These are phyloP conservation scores for Chaenogobius annularis DNA, from an alignment of 2,113 vertebrate genomes.

Conservation along the genomic window DNA sequence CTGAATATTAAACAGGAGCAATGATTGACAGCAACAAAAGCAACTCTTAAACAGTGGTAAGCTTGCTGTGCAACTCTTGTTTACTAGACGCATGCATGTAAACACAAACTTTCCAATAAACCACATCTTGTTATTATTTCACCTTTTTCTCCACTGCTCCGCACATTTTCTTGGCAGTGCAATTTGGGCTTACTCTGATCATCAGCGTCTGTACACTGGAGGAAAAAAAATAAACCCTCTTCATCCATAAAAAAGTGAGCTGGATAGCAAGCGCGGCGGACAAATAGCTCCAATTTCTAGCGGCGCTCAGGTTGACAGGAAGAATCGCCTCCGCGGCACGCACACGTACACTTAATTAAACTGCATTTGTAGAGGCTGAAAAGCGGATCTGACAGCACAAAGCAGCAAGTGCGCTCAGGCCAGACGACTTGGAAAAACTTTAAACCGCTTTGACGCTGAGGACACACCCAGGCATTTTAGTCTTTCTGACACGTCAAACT, in stretches of 20 bases:
- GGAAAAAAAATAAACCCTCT: conserved; percentile 8
- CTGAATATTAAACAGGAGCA: neutral
- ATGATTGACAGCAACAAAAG: conserved; percentile 11
- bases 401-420: conserved; percentile 37
- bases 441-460: conserved; percentile 24
- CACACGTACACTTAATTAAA: conserved; percentile 58
- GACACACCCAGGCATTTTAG: conserved; percentile 12
- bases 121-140: conserved; percentile 53
- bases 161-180: conserved; percentile 49
- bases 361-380: conserved; percentile 50
- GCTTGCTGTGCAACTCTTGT: conserved; percentile 19
- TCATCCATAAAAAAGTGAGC: conserved; percentile 53
- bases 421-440: conserved; percentile 26
- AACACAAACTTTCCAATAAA: conserved; percentile 44
- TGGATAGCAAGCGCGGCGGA: conserved; percentile 45
- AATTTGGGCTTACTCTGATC: conserved; percentile 55
- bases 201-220: conserved; percentile 24
- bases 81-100: conserved; percentile 46
- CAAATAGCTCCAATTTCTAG: conserved; percentile 62
- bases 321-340: conserved; percentile 27
- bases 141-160: conserved; percentile 12
- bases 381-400: conserved; percentile 47
- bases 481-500: conserved; percentile 16
- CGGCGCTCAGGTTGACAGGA: conserved; percentile 45
- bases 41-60: conserved; percentile 32